Percentiles rank a stretch among this genome's conserved stretches.
phyloP scores from a whole-genome alignment of 2,888 invertebrate species.

The Tenthredo scrophulariae region DNA sequence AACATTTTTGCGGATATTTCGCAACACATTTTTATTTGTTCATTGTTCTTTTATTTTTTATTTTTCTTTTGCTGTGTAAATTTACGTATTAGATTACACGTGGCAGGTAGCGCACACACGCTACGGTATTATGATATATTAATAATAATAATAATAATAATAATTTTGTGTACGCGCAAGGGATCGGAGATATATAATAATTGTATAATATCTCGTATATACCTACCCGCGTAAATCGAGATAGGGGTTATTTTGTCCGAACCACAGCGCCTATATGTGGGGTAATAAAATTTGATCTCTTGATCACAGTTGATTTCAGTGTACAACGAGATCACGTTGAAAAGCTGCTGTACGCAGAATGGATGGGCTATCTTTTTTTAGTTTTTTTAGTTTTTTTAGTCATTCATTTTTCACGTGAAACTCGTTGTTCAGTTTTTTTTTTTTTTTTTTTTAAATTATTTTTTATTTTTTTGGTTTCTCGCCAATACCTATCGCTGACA shows the following conservation, averaged over 20 bases:
- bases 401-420: not conserved
- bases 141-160: not conserved
- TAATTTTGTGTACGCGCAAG: not conserved
- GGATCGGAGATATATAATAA: not conserved
- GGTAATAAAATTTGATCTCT: slow-evolving; percentile 6
- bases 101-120: not conserved
- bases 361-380: not conserved
- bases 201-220: not conserved
- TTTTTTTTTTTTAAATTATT: not conserved
- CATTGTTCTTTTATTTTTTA: too few relatives aligned
- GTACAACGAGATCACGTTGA: not conserved
- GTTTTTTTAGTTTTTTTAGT: not conserved
- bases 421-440: not conserved
- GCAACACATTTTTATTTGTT: too few relatives aligned
- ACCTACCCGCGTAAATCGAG: not conserved
- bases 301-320: not conserved
- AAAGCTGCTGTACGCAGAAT: not conserved
- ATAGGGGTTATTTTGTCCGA: slow-evolving; percentile 1
- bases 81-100: too few relatives aligned
- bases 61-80: too few relatives aligned
- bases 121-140: not conserved
- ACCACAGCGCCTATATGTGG: not conserved
- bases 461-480: not conserved
- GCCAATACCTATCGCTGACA: not conserved
- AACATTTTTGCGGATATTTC: too few relatives aligned